Evolutionary conservation across 2,888 invertebrate genomes (phyloP).

Genomic region (Harpagoxenus sublaevis): DNA sequence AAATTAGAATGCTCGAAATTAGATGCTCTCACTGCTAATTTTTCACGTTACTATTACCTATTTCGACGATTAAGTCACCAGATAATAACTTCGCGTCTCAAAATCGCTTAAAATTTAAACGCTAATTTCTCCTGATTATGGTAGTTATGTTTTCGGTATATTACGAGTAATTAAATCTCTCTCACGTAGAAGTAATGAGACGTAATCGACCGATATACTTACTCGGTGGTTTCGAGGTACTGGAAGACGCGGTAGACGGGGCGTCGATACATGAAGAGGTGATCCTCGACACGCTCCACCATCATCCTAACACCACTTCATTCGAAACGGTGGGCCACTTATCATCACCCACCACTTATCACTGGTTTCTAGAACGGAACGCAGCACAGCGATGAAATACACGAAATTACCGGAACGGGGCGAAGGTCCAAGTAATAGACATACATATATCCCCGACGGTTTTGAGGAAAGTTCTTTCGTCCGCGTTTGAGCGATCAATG

Average conservation of each 20-base stretch:
- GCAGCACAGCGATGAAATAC: constrained; percentile 21
- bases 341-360: constrained; percentile 72
- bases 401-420: neutral
- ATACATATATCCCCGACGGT: neutral
- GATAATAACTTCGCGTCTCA: neutral
- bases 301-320: constrained; percentile 87
- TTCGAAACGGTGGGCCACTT: constrained; percentile 80
- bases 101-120: neutral
- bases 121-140: neutral
- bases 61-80: neutral
- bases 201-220: constrained; percentile 86
- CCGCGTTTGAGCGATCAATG: constrained; percentile 1
- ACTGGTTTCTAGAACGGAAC: constrained; percentile 55
- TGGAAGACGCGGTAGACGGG: constrained; percentile 94
- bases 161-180: neutral
- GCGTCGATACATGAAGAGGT: constrained; percentile 92
- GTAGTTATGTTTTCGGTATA: neutral
- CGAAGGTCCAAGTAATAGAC: neutral
- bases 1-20: constrained; percentile 57
- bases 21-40: constrained; percentile 26
- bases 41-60: neutral
- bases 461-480: neutral
- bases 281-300: constrained; percentile 93
- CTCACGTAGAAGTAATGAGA: neutral
- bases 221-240: constrained; percentile 92